Evolutionary conservation across 2,113 vertebrate genomes (phyloP), one percentile per base, ranked within the genome.

Genomic region (Potamarius usumacintae): DNA sequence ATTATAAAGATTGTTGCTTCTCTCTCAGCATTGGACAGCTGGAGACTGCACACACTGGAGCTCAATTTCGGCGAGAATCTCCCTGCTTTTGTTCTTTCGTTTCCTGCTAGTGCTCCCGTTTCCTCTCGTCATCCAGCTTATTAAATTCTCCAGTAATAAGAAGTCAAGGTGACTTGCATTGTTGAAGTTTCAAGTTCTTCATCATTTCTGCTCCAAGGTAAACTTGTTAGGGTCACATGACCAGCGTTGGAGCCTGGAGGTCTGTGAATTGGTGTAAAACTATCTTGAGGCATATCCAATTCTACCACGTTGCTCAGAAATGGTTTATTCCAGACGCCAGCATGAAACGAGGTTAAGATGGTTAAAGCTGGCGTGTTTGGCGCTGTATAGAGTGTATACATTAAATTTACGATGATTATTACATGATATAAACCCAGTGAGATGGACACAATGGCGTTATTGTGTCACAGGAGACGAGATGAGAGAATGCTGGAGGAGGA

Each of bases 381-480:
- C 81, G 62, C 81, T 83, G 6, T 52, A 52, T 83, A 65, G 52
- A 82, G 48, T 67, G 60, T 65, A 52, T 52, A 52, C 14, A 83
- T 83, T 83, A 67, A 12, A 83, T 83, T 25, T 25, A 42, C 62
- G 34, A 11, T 62, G 27, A 83, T 83, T 65, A 27, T 65, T 67
- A 83, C 3, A 27, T 67, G 81, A 67, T 42, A 18, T 50, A 48
- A 67, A 22, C 48, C 20, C 34, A 3, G 34, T 77, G 30, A 89
- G 63, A 89, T 67, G 77, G 92, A 48, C 87, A 65, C 88, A 86
- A 90, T 92, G 87, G 89, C 93, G 88, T 90, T 93, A 90, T 91
- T 83, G 82, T 83, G 48, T 67, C 82, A 63, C 89, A 79, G 71
- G 63, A 92, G 52, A 72, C 1, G 27, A 55, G 27, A 85, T 27